Evolutionary conservation across 2,888 invertebrate genomes (phyloP), one percentile per base, ranked within the genome.

Genomic region (Sminthurinus aureus): DNA sequence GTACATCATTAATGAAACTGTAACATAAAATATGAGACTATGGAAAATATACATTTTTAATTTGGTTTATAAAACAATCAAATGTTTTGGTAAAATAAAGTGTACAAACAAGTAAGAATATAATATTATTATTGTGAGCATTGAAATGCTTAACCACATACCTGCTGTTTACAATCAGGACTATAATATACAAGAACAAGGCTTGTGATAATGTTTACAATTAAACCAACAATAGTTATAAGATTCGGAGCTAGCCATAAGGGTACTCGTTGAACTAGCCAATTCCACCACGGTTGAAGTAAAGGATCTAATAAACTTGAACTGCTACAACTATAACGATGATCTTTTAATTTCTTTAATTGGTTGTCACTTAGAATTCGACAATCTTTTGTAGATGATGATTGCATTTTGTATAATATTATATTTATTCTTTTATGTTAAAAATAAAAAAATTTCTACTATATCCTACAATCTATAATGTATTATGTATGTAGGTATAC

Each of bases 221-320:
- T 91, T 90, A 99, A 93, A 89, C 99, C 99, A 90, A 96, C 92
- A 87, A 98, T 94, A 87, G 99, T 99, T 90, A 99, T 96, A 90
- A 98, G 93, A 93, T 99, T 99, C 90, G 99, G 99, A 81, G 99
- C 99, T 88, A 99, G 93, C 96, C 97, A 98, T 87, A 96, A 91
- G 66, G 99, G 99, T 90, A 96, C 94, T 91, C 95, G 94, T 89
- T 94, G 93, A 69, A 97, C 96, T 87, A 98, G 93, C 96, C 96
- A 98, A 91, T 96, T 95, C 99, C 99, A 99, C 94, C 96, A 99
- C 79, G 95, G 95, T 91, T 98, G 98, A 90, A 98, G 93, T 90
- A 94, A 92, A 88, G 95, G 94, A 92, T 99, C 98, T 90, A 96
- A 92, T 89, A 97, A 90, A 91, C 97, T 95, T 87, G 93, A 92